Evolutionary conservation across 1,140 invertebrate species (phyloP).

Genomic region (Bombus ignitus): DNA sequence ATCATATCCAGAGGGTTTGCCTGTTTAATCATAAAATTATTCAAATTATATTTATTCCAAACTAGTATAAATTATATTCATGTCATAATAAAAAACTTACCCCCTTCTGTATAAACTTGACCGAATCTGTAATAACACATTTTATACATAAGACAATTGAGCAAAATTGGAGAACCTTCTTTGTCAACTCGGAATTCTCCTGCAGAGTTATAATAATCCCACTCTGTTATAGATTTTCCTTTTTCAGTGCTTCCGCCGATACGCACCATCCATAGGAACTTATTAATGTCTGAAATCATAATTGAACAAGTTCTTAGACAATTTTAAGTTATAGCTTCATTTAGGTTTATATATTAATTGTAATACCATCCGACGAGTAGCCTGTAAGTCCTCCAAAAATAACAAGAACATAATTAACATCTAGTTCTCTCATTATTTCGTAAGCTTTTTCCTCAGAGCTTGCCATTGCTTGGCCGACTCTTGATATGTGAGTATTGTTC

Average conservation of each 20-base stretch:
- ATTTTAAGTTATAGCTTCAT: neutral
- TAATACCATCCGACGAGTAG: conserved; percentile 97
- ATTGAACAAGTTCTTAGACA: neutral
- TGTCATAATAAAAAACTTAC: conserved; percentile 80
- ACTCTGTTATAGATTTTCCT: conserved; percentile 97
- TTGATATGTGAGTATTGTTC: conserved; percentile 99
- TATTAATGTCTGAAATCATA: conserved; percentile 93
- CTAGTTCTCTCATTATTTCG: conserved; percentile 98
- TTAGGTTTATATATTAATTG: conserved; percentile 2
- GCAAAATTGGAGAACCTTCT: conserved; percentile 92
- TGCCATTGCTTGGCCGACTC: conserved; percentile 98
- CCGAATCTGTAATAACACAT: conserved; percentile 98
- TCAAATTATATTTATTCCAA: neutral
- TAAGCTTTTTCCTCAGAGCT: conserved; percentile 98
- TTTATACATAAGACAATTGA: conserved; percentile 98
- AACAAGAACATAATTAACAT: conserved; percentile 98
- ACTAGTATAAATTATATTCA: neutral
- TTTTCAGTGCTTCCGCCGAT: conserved; percentile 98
- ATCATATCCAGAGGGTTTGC: conserved; percentile 95
- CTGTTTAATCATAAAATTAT: conserved; percentile 73
- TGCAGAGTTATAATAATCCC: conserved; percentile 96
- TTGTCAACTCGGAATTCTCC: conserved; percentile 97
- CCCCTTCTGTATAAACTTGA: conserved; percentile 96
- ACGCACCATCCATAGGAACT: conserved; percentile 99
- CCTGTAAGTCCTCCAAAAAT: conserved; percentile 99